These are phyloP conservation scores for Drosophila gaucha DNA, from an alignment of 2,888 invertebrate genomes.

Conservation along the genomic window DNA sequence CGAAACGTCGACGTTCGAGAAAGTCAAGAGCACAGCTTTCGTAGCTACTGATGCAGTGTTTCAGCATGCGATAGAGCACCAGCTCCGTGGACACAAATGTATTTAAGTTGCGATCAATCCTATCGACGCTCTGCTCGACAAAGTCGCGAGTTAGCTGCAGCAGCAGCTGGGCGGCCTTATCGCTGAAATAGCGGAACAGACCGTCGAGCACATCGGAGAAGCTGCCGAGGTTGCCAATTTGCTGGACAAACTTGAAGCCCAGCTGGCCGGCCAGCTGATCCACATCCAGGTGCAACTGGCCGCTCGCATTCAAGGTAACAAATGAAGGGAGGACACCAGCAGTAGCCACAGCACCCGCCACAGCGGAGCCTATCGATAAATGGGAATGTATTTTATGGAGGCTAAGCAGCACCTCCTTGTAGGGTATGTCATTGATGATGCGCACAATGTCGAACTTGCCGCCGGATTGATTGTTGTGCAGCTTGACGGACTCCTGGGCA, in stretches of 20 bases:
- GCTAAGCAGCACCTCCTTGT: slow-evolving; percentile 52
- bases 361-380: slow-evolving; percentile 32
- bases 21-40: slow-evolving; percentile 50
- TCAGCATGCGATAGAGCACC: slow-evolving; percentile 72
- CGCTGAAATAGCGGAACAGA: slow-evolving; percentile 60
- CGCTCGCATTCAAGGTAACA: slow-evolving; percentile 11
- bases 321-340: slow-evolving; percentile 48
- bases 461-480: slow-evolving; percentile 10
- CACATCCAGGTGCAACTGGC: slow-evolving; percentile 31
- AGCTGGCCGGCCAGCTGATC: slow-evolving; percentile 37
- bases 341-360: slow-evolving; percentile 26
- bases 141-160: slow-evolving; percentile 67
- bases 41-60: slow-evolving; percentile 65
- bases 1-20: slow-evolving; percentile 37
- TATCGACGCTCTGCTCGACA: slow-evolving; percentile 65
- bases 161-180: slow-evolving; percentile 51
- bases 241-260: slow-evolving; percentile 71
- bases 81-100: slow-evolving; percentile 75
- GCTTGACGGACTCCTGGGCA: slow-evolving; percentile 47
- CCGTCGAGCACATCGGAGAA: slow-evolving; percentile 68
- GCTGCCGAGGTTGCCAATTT: slow-evolving; percentile 63
- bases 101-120: slow-evolving; percentile 57
- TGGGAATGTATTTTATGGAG: slow-evolving; percentile 51
- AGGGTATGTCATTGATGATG: slow-evolving; percentile 80
- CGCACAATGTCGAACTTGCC: slow-evolving; percentile 76